A percentile compares a stretch with the other conserved stretches of the same genome.
Evolutionary conservation across 2,113 vertebrate species (phyloP).

Genomic region (Echinops telfairi): DNA sequence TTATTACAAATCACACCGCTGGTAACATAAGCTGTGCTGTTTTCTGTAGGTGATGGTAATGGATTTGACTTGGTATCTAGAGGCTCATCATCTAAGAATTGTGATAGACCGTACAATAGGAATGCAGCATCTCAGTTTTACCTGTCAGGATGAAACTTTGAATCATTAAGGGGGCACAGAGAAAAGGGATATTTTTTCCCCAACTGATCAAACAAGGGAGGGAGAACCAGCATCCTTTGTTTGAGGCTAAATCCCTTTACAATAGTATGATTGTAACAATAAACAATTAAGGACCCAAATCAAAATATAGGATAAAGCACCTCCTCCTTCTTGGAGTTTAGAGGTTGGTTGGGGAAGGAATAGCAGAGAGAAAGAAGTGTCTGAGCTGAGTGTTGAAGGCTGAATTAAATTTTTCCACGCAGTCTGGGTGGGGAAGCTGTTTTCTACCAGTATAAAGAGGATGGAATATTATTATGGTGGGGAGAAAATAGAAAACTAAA

Average conservation of each 20-base stretch:
- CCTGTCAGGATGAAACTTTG: neutral
- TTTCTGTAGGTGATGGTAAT: neutral
- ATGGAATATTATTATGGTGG: neutral
- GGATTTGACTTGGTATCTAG: neutral
- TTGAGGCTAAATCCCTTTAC: neutral
- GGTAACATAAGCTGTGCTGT: neutral
- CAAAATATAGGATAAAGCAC: neutral
- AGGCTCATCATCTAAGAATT: neutral
- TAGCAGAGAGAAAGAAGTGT: neutral
- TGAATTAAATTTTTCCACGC: neutral
- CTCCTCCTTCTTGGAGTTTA: neutral
- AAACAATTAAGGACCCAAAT: neutral
- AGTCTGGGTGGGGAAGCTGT: neutral
- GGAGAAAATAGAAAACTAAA: constrained; percentile 48
- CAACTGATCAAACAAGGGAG: neutral
- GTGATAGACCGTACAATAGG: neutral
- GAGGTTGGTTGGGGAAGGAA: neutral
- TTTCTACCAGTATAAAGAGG: neutral
- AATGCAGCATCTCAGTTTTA: neutral
- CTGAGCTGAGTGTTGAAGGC: neutral
- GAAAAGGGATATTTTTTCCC: neutral
- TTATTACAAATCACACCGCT: neutral
- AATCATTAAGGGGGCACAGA: neutral
- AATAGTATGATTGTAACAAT: neutral
- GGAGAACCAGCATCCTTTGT: neutral